Percentiles rank a stretch among this genome's conserved stretches.
These are phyloP conservation scores for Microcebus jonahi DNA, from an alignment of 2,113 vertebrate species.

Conservation along the genomic window DNA sequence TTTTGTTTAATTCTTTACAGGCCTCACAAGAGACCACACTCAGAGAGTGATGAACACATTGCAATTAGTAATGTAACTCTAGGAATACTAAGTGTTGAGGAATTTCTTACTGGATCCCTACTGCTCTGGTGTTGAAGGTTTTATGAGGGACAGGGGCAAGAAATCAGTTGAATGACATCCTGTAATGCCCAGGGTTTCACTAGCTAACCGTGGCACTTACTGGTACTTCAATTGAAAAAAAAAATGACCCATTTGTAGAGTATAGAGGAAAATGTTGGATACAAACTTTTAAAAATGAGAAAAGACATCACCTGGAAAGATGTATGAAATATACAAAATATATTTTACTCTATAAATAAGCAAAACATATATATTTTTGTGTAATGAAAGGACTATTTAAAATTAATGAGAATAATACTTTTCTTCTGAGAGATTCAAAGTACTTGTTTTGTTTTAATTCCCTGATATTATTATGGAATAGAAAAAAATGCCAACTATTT, in stretches of 20 bases:
- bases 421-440: not conserved
- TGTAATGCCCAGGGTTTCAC: not conserved
- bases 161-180: not conserved
- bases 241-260: not conserved
- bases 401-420: constrained; percentile 14
- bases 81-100: not conserved
- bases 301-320: not conserved
- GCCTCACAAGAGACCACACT: not conserved
- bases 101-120: not conserved
- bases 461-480: not conserved
- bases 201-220: not conserved
- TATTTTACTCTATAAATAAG: not conserved
- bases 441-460: constrained; percentile 39
- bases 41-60: not conserved
- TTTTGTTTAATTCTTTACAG: not conserved
- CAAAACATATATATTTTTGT: not conserved
- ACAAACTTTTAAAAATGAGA: not conserved
- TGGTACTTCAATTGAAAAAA: not conserved
- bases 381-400: not conserved
- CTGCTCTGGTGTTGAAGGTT: not conserved
- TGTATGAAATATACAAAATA: not conserved
- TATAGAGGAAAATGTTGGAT: not conserved
- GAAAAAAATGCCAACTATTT: not conserved
- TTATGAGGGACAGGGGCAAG: not conserved
- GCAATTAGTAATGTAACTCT: not conserved